These are phyloP conservation scores for Achatina immaculata DNA, from an alignment of 1,140 invertebrate genomes.

Conservation along the genomic window DNA sequence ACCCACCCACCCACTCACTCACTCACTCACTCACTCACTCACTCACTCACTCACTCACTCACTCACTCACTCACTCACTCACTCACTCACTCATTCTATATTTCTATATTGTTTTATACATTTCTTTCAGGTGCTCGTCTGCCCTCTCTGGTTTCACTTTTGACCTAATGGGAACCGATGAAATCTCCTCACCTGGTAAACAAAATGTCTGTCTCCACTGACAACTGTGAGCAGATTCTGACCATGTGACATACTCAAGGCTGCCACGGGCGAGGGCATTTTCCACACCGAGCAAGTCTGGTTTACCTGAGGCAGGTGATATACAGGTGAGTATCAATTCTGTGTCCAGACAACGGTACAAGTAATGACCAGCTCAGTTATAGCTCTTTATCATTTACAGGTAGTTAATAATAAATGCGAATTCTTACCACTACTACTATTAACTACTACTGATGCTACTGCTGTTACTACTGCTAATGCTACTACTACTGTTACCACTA, in stretches of 20 bases:
- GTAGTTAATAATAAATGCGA: not conserved
- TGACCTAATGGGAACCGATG: not conserved
- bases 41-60: too few species aligned
- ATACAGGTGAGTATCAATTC: not conserved
- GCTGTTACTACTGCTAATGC: too few species aligned
- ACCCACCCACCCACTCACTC: too few species aligned
- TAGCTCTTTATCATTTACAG: not conserved
- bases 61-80: too few species aligned
- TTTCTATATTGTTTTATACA: too few species aligned
- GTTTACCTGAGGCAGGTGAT: not conserved
- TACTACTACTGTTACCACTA: too few species aligned
- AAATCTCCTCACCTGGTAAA: conserved; percentile 4
- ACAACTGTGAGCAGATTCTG: not conserved
- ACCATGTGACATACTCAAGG: not conserved
- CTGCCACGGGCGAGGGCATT: not conserved
- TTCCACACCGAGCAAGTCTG: not conserved
- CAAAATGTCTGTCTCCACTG: not conserved
- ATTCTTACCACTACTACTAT: too few species aligned
- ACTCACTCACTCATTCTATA: too few species aligned
- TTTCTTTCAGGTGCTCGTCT: not conserved
- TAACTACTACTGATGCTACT: too few species aligned
- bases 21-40: too few species aligned
- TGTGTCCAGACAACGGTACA: not conserved
- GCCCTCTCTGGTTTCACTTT: not conserved
- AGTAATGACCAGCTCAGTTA: not conserved